phyloP scores from a whole-genome alignment of 2,888 invertebrate genomes.

The Eulithis prunata region DNA sequence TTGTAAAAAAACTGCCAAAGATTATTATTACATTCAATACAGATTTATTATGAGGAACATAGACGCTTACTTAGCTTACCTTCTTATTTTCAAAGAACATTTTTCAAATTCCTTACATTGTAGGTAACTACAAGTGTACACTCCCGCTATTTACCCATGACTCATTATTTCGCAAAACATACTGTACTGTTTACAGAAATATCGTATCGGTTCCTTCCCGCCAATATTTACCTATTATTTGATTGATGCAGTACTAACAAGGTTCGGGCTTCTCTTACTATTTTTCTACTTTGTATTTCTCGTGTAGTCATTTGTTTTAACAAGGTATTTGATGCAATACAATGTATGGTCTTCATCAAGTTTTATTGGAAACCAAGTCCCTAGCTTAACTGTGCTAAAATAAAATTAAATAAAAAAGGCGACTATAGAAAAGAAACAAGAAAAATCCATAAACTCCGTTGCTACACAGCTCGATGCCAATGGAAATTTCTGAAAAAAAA shows the following conservation, averaged over 20 bases:
- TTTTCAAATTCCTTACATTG: slow-evolving; percentile 24
- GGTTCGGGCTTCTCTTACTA: slow-evolving; percentile 39
- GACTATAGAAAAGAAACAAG: no score
- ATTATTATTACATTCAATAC: no score
- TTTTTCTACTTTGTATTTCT: slow-evolving; percentile 27
- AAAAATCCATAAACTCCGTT: no score
- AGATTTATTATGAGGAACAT: no score
- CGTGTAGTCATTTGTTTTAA: slow-evolving; percentile 10
- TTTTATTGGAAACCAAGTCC: background rate
- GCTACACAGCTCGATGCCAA: no score
- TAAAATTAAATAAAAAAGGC: no score
- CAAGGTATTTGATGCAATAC: slow-evolving; percentile 16
- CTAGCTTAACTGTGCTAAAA: no score
- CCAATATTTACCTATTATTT: slow-evolving; percentile 53
- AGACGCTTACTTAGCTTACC: background rate
- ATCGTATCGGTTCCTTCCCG: slow-evolving; percentile 53
- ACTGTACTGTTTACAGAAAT: slow-evolving; percentile 58
- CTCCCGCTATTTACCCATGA: slow-evolving; percentile 60
- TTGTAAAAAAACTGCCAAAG: no score
- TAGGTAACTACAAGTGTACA: slow-evolving; percentile 29
- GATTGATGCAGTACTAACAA: slow-evolving; percentile 50
- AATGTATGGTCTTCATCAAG: slow-evolving; percentile 7
- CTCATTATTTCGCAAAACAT: slow-evolving; percentile 72
- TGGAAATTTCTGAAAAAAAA: no score
- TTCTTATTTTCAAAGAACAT: slow-evolving; percentile 13